Base-by-base conservation (phyloP, 1,140 invertebrate genomes). In the Lordiphosa stackelbergi region DNA sequence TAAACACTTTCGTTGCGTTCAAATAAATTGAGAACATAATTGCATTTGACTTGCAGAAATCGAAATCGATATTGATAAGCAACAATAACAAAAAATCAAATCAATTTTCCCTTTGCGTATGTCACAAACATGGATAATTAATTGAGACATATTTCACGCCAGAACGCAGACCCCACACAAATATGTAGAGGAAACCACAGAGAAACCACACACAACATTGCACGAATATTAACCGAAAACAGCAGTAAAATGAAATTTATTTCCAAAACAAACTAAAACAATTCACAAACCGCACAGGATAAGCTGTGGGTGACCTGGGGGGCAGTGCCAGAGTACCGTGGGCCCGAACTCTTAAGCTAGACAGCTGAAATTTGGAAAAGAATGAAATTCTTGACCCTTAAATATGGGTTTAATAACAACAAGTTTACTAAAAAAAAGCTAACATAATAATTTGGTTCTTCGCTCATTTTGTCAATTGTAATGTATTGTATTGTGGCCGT, bases 91-190 rank as follows among this genome's bases (percentile, higher is more conserved):
- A 51, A 52, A 52, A 66, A 60, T 66, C 57, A 66, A 63, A 62
- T 55, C 55, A 60, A 66, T 62, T 73, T 43, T 34, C 46, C 42
- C 42, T 46, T 22, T 46, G 54, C 65, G 49, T 66, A 54, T 69
- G 66, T 69, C 55, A 68, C 63, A 64, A 66, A 61, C 62, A 64
- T 70, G 47, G 46, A 74, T 81, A 74, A 71, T 70, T 81, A 79
- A 79, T 81, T 74, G 75, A 74, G 75, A 70, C 61, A 74, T 79
- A 81, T 74, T 70, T 74, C 62, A 68, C 40, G 45, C 13, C 45
- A 46, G 19, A 28, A 10, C 13, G 13, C 10, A 52, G 24, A 40
- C 19, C 31, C 7, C 41, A 19, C 19, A 19, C 19, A 19, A 19
- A 19, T 19, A 19, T 19, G 3, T 19, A 19, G 19, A 40, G 11